Conservation (phyloP, 2,888 invertebrate species). For the Coelogynopora nodosa region DNA sequence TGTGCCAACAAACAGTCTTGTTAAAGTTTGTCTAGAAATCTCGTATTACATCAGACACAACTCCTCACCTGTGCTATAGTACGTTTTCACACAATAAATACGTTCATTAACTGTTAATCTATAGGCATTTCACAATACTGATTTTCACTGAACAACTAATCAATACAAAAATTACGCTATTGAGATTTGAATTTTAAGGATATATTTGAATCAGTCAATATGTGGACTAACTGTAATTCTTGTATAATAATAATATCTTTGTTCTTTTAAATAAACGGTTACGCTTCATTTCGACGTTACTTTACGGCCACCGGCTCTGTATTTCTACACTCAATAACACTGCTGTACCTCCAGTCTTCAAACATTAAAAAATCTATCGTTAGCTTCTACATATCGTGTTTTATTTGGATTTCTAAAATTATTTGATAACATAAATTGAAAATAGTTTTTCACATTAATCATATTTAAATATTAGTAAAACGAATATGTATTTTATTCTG, state of each 20-base stretch:
- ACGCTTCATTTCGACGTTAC: not conserved
- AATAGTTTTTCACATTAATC: too few relatives aligned
- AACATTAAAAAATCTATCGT: too few relatives aligned
- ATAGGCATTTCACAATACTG: conserved; percentile 11
- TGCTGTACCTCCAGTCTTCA: too few relatives aligned
- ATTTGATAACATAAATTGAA: too few relatives aligned
- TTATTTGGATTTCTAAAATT: too few relatives aligned
- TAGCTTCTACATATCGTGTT: too few relatives aligned
- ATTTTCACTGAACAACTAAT: conserved; percentile 29
- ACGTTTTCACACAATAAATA: conserved; percentile 23
- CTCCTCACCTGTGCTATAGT: conserved; percentile 25
- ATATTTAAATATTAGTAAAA: too few relatives aligned
- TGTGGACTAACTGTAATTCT: not conserved
- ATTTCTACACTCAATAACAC: too few relatives aligned
- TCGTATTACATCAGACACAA: conserved; percentile 10
- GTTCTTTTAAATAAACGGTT: not conserved
- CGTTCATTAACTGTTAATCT: conserved; percentile 25
- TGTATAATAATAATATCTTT: not conserved
- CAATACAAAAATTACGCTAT: conserved; percentile 25
- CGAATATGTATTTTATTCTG: too few relatives aligned
- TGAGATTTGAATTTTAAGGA: conserved; percentile 7
- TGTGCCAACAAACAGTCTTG: conserved; percentile 19
- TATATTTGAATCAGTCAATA: not conserved
- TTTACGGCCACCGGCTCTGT: not conserved
- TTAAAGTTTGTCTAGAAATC: conserved; percentile 8